Conservation (phyloP, 2,888 invertebrate genomes). For the Melipona bicolor region DNA sequence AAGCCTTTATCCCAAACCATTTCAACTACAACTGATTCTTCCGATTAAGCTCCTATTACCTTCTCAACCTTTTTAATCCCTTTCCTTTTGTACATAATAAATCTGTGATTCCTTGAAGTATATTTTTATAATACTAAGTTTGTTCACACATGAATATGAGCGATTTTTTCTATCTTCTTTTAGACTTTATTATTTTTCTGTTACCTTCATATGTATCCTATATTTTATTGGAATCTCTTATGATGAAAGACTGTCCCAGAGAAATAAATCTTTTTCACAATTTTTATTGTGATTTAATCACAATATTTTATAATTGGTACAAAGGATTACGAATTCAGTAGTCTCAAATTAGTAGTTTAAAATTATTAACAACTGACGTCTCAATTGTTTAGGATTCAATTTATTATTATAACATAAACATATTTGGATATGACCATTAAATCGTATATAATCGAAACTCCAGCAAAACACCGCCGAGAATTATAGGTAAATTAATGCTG, state of each 20-base stretch:
- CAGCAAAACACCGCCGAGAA: conserved; percentile 50
- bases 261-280: conserved; percentile 24
- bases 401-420: conserved; percentile 51
- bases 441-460: conserved; percentile 62
- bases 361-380: conserved; percentile 46
- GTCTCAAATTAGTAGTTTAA: conserved; percentile 25
- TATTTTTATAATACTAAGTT: conserved; percentile 81
- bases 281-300: conserved; percentile 8
- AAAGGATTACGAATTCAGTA: conserved; percentile 21
- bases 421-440: conserved; percentile 58
- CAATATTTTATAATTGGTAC: conserved; percentile 36
- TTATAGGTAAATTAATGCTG: conserved; percentile 60
- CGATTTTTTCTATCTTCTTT: conserved; percentile 61
- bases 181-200: conserved; percentile 55
- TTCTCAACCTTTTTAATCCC: conserved; percentile 34
- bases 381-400: conserved; percentile 45
- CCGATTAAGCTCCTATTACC: conserved; percentile 72
- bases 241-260: conserved; percentile 37
- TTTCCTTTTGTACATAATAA: conserved; percentile 78
- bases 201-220: conserved; percentile 25
- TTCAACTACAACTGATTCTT: conserved; percentile 76
- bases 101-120: conserved; percentile 80
- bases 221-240: conserved; percentile 48
- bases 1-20: conserved; percentile 62
- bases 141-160: conserved; percentile 63